These are phyloP conservation scores for Caradrina kadenii DNA, from an alignment of 2,888 invertebrate genomes.

Conservation along the genomic window DNA sequence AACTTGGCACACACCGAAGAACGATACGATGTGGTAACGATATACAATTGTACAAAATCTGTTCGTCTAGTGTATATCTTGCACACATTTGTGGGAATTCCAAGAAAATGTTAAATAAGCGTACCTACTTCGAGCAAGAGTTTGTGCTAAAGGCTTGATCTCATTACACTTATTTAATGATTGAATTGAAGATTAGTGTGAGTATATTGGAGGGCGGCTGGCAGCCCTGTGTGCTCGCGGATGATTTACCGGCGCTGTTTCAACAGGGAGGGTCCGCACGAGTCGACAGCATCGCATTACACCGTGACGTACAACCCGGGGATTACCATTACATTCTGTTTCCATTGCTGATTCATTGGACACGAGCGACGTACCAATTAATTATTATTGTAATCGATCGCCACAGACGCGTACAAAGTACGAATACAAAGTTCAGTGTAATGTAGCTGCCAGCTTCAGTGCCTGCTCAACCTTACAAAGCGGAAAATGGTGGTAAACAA, in stretches of 20 bases:
- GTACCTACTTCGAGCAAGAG: constrained; percentile 1
- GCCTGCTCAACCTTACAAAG: too few relatives aligned
- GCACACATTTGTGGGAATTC: constrained; percentile 1
- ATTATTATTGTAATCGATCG: background rate
- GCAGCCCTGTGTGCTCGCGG: constrained; percentile 40
- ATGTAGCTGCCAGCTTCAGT: too few relatives aligned
- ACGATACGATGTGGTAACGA: too few relatives aligned
- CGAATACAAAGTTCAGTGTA: too few relatives aligned
- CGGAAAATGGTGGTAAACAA: too few relatives aligned
- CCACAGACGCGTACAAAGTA: too few relatives aligned
- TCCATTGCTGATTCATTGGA: constrained; percentile 34
- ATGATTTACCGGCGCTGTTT: constrained; percentile 56
- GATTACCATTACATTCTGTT: constrained; percentile 57
- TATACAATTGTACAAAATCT: too few relatives aligned
- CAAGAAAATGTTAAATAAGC: background rate
- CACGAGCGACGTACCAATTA: background rate
- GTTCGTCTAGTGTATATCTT: background rate
- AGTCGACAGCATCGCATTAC: constrained; percentile 52
- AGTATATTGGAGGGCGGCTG: constrained; percentile 5
- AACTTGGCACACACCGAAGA: too few relatives aligned
- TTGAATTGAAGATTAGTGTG: background rate
- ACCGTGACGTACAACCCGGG: constrained; percentile 47
- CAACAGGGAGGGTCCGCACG: constrained; percentile 46
- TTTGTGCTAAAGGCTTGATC: background rate
- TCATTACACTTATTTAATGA: background rate